Conservation (phyloP, 1,140 invertebrate genomes). For the Anastatus disparis region DNA sequence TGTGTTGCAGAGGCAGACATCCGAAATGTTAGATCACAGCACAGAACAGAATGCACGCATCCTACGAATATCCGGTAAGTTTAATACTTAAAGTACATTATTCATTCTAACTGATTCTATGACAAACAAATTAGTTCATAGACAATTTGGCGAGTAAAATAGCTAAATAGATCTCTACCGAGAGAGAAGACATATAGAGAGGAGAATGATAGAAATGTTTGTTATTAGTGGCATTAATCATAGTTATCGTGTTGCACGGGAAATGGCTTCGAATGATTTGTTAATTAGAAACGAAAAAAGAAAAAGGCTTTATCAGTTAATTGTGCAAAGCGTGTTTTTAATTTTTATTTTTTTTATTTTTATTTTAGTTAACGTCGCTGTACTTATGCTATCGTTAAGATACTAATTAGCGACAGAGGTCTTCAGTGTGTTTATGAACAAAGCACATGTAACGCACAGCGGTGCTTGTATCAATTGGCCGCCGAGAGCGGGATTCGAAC, state of each 20-base stretch:
- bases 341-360: too few species aligned
- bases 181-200: neutral
- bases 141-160: neutral
- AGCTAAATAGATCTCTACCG: neutral
- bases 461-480: too few species aligned
- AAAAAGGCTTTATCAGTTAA: too few species aligned
- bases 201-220: neutral
- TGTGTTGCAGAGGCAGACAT: constrained; percentile 51
- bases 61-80: constrained; percentile 54
- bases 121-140: neutral
- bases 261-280: neutral
- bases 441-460: too few species aligned
- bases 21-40: constrained; percentile 50
- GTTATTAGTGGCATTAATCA: neutral
- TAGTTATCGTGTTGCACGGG: neutral
- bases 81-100: neutral
- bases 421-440: too few species aligned
- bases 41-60: constrained; percentile 51
- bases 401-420: too few species aligned
- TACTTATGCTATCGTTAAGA: too few species aligned
- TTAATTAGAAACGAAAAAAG: neutral
- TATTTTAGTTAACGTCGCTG: too few species aligned
- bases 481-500: too few species aligned
- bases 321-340: too few species aligned
- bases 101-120: neutral